Percentiles rank a stretch among this genome's conserved stretches.
phyloP scores from a whole-genome alignment of 2,113 vertebrate genomes.

The Cervus canadensis region DNA sequence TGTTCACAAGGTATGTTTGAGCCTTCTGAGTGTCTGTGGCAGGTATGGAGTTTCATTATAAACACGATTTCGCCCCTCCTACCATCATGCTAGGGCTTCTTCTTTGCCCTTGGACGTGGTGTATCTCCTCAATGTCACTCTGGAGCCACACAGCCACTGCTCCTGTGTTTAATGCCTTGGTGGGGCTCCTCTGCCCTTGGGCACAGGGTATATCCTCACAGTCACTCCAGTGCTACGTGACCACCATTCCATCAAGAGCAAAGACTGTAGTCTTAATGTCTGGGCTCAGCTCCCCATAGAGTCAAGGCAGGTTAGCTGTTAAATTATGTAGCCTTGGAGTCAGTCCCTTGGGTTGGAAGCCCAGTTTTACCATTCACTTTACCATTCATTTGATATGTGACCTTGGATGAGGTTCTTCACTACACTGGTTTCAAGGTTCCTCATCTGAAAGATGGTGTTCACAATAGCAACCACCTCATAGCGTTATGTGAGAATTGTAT shows the following conservation, averaged over 20 bases:
- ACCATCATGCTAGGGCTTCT: not conserved
- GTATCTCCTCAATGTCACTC: not conserved
- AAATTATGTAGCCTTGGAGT: not conserved
- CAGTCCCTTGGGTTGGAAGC: not conserved
- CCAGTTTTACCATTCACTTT: not conserved
- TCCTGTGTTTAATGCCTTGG: not conserved
- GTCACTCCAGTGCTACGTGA: not conserved
- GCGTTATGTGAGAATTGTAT: not conserved
- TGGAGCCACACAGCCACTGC: fast-evolving
- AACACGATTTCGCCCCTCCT: not conserved
- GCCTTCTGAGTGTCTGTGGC: not conserved
- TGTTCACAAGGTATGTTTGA: not conserved
- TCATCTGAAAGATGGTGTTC: not conserved
- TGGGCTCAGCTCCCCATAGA: not conserved
- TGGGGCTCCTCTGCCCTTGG: not conserved
- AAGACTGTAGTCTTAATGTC: not conserved
- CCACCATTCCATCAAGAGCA: not conserved
- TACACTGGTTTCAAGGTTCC: not conserved
- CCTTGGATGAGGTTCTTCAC: not conserved
- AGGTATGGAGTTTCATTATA: not conserved
- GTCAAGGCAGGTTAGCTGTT: not conserved
- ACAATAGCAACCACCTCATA: not conserved
- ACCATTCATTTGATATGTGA: not conserved
- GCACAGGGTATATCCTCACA: not conserved
- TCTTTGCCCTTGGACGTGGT: not conserved